Percentiles rank a stretch among this genome's conserved stretches.
Conservation (phyloP, 1,140 invertebrate genomes). For the Ostrea denselamellosa region DNA sequence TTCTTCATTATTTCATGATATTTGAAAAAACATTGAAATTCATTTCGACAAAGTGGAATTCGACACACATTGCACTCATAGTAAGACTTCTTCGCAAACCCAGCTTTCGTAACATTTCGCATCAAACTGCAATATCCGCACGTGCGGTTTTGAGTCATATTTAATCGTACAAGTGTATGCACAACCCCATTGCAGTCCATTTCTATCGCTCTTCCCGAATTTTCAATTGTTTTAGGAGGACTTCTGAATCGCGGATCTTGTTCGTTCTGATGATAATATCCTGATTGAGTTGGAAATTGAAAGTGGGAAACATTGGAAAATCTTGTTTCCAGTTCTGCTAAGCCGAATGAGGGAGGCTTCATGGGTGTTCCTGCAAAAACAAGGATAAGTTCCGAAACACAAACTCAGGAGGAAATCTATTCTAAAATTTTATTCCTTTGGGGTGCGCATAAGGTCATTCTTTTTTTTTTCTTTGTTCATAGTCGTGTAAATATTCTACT, state of each 20-base stretch:
- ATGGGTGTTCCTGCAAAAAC: slow-evolving; percentile 13
- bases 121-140: slow-evolving; percentile 38
- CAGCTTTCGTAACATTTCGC: slow-evolving; percentile 39
- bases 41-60: slow-evolving; percentile 34
- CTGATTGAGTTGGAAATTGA: background rate
- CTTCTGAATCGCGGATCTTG: background rate
- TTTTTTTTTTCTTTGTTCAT: background rate
- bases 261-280: background rate
- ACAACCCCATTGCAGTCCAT: slow-evolving; percentile 12
- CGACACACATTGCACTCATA: slow-evolving; percentile 41
- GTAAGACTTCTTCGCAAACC: slow-evolving; percentile 45
- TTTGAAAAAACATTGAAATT: slow-evolving; percentile 21
- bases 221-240: background rate
- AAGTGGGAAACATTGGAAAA: background rate
- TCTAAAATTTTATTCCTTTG: background rate
- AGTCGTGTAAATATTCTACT: background rate
- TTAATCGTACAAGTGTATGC: background rate
- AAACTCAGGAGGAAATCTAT: background rate
- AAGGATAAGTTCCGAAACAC: background rate
- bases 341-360: background rate
- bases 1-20: slow-evolving; percentile 44
- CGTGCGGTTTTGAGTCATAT: slow-evolving; percentile 36
- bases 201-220: background rate
- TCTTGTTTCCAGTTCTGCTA: background rate
- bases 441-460: background rate